phyloP scores from a whole-genome alignment of 2,797 vertebrate genomes.

The Poecilia wingei region DNA sequence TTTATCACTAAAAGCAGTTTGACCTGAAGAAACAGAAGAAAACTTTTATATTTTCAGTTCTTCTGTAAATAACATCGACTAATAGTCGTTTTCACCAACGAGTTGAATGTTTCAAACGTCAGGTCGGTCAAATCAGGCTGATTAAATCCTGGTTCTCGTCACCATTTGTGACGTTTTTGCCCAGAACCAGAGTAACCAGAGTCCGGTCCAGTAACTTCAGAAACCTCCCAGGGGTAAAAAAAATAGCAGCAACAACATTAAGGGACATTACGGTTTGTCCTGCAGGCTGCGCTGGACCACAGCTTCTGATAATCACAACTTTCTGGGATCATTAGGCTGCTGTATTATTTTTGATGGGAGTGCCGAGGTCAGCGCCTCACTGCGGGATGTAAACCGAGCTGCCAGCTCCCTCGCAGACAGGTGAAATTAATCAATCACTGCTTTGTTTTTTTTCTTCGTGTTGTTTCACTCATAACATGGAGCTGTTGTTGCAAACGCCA shows the following conservation, averaged over 20 bases:
- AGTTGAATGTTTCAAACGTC: not conserved
- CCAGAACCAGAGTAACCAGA: not conserved
- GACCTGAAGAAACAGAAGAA: not conserved
- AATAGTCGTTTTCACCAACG: not conserved
- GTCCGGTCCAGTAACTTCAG: not conserved
- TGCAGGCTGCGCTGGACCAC: constrained; percentile 10
- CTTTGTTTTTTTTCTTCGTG: not conserved
- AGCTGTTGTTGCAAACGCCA: not conserved
- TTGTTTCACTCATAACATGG: no score
- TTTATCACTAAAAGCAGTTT: not conserved
- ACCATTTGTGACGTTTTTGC: not conserved
- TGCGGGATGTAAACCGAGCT: not conserved
- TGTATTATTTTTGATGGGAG: constrained; percentile 9
- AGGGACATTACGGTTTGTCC: constrained; percentile 7
- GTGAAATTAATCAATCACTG: constrained; percentile 5
- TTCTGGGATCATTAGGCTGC: constrained; percentile 18
- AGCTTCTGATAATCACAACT: constrained; percentile 20
- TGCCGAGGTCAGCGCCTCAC: constrained; percentile 3
- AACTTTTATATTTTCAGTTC: not conserved
- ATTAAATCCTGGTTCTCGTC: not conserved
- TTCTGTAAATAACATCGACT: not conserved
- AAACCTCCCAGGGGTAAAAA: not conserved
- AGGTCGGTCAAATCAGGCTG: not conserved
- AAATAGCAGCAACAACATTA: not conserved
- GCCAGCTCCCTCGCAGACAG: constrained; percentile 7